Conservation (phyloP, 30 jellyfish, hydroid and myxozoan species). For the Hydractinia echinata region DNA sequence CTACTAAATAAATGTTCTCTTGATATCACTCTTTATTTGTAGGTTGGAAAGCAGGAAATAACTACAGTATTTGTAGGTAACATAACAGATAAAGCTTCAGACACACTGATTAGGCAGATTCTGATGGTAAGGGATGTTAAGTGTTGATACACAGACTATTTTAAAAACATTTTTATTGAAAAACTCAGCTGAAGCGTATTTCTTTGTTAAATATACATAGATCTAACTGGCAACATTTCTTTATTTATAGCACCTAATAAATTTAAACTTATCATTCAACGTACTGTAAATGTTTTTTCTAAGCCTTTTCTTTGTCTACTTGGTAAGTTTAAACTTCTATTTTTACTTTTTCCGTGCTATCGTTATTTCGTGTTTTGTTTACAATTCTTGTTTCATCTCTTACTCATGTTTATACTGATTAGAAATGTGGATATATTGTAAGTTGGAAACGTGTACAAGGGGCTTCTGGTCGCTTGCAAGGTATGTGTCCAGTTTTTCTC, state of each 20-base stretch:
- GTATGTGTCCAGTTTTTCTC: slow-evolving; percentile 14
- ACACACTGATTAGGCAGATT: slow-evolving; percentile 73
- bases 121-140: slow-evolving; percentile 55
- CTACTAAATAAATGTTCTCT: no score
- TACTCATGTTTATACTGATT: background rate
- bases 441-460: slow-evolving; percentile 99
- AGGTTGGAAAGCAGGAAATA: slow-evolving; percentile 36
- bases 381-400: background rate
- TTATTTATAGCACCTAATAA: background rate
- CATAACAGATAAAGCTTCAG: slow-evolving; percentile 93
- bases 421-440: slow-evolving; percentile 91
- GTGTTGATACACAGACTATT: background rate
- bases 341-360: background rate
- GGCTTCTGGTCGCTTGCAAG: slow-evolving; percentile 94
- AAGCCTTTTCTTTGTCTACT: background rate
- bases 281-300: background rate
- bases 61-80: slow-evolving; percentile 98
- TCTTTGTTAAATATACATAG: background rate
- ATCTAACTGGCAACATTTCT: background rate
- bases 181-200: background rate
- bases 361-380: background rate
- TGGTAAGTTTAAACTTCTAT: background rate
- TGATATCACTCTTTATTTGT: background rate
- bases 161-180: background rate
- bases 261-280: background rate